These are phyloP conservation scores for Andrena hattorfiana DNA, from an alignment of 2,888 invertebrate species.

Conservation along the genomic window DNA sequence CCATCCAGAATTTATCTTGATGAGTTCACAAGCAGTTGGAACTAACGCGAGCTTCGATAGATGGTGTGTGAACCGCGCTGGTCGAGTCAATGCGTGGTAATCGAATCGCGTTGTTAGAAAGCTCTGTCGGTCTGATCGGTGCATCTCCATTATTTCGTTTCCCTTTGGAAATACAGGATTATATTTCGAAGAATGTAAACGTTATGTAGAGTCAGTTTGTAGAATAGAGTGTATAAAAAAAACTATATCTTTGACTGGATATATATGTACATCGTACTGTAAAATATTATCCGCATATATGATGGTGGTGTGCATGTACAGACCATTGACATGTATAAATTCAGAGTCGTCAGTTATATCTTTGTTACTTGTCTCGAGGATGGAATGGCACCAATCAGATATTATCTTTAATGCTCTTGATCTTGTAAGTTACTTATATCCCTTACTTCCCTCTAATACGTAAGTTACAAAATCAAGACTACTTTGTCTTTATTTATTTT, in stretches of 20 bases:
- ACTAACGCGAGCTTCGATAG: conserved; percentile 41
- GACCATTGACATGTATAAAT: conserved; percentile 60
- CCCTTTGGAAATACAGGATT: conserved; percentile 26
- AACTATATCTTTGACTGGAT: conserved; percentile 50
- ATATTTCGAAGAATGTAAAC: conserved; percentile 54
- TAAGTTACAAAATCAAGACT: conserved; percentile 18
- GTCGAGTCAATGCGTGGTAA: neutral
- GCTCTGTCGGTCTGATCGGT: conserved; percentile 30
- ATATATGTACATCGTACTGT: conserved; percentile 72
- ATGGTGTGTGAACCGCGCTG: conserved; percentile 17
- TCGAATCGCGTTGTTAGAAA: conserved; percentile 12
- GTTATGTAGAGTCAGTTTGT: conserved; percentile 65
- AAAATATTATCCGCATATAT: conserved; percentile 66
- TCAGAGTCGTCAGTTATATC: conserved; percentile 57
- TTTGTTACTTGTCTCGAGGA: conserved; percentile 44
- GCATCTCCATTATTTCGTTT: conserved; percentile 35
- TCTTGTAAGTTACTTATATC: conserved; percentile 24
- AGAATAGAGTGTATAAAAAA: conserved; percentile 68
- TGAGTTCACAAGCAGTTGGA: conserved; percentile 36
- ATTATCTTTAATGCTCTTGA: conserved; percentile 22
- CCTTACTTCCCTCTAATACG: conserved; percentile 9
- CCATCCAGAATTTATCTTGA: conserved; percentile 75
- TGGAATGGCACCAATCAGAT: conserved; percentile 26
- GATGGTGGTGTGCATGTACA: conserved; percentile 66
- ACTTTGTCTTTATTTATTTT: conserved; percentile 38